phyloP scores from a whole-genome alignment of 2,113 vertebrate species.

The Gorilla gorilla region DNA sequence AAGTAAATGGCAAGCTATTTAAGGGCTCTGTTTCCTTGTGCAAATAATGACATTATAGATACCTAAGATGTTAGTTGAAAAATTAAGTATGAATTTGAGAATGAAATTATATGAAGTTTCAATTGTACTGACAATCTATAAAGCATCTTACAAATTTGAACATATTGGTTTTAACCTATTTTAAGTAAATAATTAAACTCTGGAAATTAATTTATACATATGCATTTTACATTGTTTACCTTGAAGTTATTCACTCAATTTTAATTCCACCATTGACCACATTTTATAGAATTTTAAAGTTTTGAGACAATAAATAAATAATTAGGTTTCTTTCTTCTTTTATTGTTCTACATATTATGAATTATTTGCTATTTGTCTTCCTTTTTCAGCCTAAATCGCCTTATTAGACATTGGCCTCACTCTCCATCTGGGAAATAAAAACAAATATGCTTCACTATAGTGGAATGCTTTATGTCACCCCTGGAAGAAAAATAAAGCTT shows the following conservation, averaged over 20 bases:
- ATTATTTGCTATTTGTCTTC: conserved; percentile 46
- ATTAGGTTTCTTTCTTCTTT: conserved; percentile 12
- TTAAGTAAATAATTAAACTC: neutral
- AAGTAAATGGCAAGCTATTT: neutral
- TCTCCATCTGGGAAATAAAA: conserved; percentile 61
- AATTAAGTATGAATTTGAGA: conserved; percentile 16
- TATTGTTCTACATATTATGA: conserved; percentile 16
- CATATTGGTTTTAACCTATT: neutral
- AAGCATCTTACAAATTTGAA: neutral
- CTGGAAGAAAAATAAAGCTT: conserved; percentile 62
- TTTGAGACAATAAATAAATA: neutral
- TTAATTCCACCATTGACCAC: neutral
- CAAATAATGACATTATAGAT: neutral
- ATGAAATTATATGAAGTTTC: neutral
- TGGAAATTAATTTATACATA: neutral
- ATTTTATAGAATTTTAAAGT: conserved; percentile 36
- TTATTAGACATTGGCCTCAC: conserved; percentile 35
- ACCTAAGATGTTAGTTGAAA: neutral
- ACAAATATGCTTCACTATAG: conserved; percentile 42
- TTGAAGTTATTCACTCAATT: neutral
- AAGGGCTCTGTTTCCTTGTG: neutral
- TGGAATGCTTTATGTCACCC: conserved; percentile 36
- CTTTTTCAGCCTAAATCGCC: conserved; percentile 46
- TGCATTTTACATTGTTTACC: neutral
- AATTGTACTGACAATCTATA: neutral